Conservation (phyloP, 2,797 vertebrate species). For the Catostomus latipinnis region DNA sequence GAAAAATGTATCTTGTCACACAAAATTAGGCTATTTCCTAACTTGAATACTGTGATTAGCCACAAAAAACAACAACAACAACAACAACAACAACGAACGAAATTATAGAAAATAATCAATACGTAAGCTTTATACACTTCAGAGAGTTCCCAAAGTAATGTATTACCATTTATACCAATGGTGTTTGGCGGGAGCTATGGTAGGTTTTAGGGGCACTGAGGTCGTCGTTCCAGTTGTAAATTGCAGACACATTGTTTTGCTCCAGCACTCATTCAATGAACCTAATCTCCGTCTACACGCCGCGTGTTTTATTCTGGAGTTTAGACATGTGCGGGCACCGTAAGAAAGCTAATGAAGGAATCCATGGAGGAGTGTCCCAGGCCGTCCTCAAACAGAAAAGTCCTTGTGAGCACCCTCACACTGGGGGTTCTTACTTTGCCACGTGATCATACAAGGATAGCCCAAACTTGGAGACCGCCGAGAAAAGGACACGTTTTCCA, state of each 20-base stretch:
- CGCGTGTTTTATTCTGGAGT: slow-evolving; percentile 1
- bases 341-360: slow-evolving; percentile 2
- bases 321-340: background rate
- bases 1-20: no score
- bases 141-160: no score
- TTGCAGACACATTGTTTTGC: background rate
- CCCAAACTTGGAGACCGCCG: slow-evolving; percentile 24
- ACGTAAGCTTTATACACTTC: no score
- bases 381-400: slow-evolving; percentile 57
- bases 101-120: no score
- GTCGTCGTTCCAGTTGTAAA: background rate
- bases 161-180: no score
- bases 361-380: slow-evolving; percentile 30
- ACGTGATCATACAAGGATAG: slow-evolving; percentile 55
- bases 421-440: slow-evolving; percentile 41
- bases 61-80: no score
- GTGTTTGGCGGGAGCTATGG: no score
- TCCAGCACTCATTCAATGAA: background rate
- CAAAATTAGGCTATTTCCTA: no score
- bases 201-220: background rate
- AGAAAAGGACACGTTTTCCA: slow-evolving; percentile 31
- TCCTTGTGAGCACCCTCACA: slow-evolving; percentile 52
- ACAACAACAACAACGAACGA: no score
- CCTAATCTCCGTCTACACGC: background rate
- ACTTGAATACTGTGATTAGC: no score